phyloP scores from a whole-genome alignment of 2,797 vertebrate genomes.

The Hoplostethus mediterraneus region DNA sequence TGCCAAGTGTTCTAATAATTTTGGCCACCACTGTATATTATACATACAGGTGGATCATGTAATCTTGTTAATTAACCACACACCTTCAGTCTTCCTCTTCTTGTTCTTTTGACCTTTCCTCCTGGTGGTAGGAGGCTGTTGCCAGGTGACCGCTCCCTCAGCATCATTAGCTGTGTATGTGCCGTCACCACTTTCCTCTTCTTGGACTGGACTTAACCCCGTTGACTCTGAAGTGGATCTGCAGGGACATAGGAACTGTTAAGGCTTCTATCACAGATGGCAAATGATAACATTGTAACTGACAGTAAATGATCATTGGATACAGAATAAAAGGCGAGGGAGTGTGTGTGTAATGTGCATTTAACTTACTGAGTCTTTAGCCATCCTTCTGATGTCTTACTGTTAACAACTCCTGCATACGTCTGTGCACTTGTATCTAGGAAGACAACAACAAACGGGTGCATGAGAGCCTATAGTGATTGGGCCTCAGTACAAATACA shows the following conservation, averaged over 20 bases:
- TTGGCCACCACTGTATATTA: no score
- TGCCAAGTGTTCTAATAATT: no score
- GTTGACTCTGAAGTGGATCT: constrained; percentile 81
- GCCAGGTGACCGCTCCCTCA: constrained; percentile 73
- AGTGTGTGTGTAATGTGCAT: neutral
- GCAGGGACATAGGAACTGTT: constrained; percentile 42
- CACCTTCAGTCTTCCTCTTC: constrained; percentile 87
- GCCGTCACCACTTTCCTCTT: constrained; percentile 79
- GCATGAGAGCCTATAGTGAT: no score
- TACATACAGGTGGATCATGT: no score
- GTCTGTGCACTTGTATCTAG: constrained; percentile 85
- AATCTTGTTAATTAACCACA: neutral
- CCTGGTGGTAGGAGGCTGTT: constrained; percentile 72
- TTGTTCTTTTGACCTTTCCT: constrained; percentile 86
- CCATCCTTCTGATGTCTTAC: constrained; percentile 92
- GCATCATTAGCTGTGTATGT: constrained; percentile 62
- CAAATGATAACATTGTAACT: neutral
- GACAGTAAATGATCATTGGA: neutral
- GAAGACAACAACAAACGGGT: constrained; percentile 11
- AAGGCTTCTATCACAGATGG: neutral
- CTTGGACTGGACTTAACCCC: constrained; percentile 84
- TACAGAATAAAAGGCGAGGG: no score
- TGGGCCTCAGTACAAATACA: no score
- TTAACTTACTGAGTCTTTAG: constrained; percentile 83
- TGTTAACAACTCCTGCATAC: constrained; percentile 88